Percentiles rank a stretch among this genome's conserved stretches.
Evolutionary conservation across 2,113 vertebrate genomes (phyloP).

Genomic region (Numida meleagris): DNA sequence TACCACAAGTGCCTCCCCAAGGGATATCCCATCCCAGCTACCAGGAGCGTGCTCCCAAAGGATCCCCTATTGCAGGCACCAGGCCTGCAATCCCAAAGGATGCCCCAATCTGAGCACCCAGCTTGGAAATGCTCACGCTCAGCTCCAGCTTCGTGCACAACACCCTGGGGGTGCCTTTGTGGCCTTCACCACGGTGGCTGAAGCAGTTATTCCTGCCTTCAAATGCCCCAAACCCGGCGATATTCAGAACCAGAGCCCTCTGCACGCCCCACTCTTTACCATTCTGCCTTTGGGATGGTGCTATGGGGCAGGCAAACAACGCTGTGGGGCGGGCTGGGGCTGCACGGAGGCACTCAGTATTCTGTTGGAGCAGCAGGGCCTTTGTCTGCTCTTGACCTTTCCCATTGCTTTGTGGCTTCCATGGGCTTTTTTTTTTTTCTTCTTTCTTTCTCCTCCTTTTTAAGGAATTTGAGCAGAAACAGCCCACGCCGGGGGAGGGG

Average conservation of each 20-base stretch:
- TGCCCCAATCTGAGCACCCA: not conserved
- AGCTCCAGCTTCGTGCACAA: not conserved
- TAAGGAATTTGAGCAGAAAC: constrained; percentile 49
- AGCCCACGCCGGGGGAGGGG: not conserved
- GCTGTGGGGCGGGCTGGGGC: not conserved
- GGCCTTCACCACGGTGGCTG: rapidly evolving
- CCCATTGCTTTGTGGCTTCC: constrained; percentile 29
- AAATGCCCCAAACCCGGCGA: not conserved
- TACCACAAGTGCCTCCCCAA: too few species aligned
- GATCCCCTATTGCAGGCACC: not conserved
- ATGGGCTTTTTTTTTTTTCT: not conserved
- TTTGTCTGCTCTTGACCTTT: constrained; percentile 64
- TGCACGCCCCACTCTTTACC: rapidly evolving
- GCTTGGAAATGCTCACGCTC: rapidly evolving
- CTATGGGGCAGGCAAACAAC: rapidly evolving
- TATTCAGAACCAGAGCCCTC: rapidly evolving
- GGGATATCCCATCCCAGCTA: not conserved
- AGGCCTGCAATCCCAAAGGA: not conserved
- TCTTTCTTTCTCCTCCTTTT: not conserved
- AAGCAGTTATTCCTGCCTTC: not conserved
- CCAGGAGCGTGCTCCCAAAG: not conserved
- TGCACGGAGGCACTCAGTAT: not conserved
- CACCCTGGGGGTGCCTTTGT: not conserved
- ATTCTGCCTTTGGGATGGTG: rapidly evolving
- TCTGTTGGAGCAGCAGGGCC: not conserved